Evolutionary conservation across 2,797 vertebrate species (phyloP).

Genomic region (Hipposideros larvatus): DNA sequence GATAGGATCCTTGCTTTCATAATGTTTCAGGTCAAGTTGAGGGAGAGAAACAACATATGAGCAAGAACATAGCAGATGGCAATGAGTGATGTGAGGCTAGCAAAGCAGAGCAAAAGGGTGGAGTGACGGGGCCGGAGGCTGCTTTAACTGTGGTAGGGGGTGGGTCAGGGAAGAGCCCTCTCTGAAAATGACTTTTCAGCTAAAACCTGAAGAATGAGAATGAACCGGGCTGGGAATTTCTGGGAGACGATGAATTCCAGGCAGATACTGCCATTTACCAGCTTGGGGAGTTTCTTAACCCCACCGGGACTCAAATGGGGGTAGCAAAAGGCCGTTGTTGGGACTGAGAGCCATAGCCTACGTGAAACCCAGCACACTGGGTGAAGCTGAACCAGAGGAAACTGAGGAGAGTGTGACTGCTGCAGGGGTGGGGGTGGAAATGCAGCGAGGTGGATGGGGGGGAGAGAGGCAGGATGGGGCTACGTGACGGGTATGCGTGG

Average conservation of each 20-base stretch:
- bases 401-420: fast-evolving
- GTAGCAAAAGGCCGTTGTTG: neutral
- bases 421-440: neutral
- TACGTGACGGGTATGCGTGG: fast-evolving
- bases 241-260: neutral
- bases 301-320: neutral
- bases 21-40: neutral
- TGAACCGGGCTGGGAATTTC: neutral
- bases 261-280: neutral
- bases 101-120: neutral
- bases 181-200: neutral
- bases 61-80: neutral
- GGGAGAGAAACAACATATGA: neutral
- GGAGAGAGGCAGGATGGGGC: neutral
- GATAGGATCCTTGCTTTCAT: neutral
- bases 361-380: neutral
- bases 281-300: neutral
- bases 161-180: neutral
- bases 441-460: neutral
- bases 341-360: fast-evolving
- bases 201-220: neutral
- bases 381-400: neutral
- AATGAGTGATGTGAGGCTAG: neutral
- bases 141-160: neutral
- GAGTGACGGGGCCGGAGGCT: neutral